Conservation (phyloP, 2,797 vertebrate genomes). For the Sciurus vulgaris region DNA sequence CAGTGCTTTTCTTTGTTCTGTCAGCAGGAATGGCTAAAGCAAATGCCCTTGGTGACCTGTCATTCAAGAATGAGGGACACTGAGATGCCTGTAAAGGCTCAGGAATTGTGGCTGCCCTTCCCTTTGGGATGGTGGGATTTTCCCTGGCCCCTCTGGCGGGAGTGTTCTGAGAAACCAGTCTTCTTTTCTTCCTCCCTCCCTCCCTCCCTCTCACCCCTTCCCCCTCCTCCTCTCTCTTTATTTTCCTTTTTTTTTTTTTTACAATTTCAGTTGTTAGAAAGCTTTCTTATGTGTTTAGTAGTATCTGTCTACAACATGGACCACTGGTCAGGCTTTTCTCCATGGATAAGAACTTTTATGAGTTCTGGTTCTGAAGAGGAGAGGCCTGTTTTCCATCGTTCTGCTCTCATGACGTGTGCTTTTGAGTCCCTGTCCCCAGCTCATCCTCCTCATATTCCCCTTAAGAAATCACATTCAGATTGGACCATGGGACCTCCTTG, state of each 20-base stretch:
- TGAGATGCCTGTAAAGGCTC: not conserved
- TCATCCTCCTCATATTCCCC: not conserved
- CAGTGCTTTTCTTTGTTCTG: not conserved
- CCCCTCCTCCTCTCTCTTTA: too few species aligned
- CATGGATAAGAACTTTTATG: not conserved
- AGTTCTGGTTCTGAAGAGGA: too few species aligned
- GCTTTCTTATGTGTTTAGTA: not conserved
- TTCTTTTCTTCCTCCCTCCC: too few species aligned
- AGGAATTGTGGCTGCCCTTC: not conserved
- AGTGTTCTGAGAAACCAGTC: not conserved
- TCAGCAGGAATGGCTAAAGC: not conserved
- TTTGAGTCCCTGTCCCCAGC: not conserved
- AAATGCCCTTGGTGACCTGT: not conserved
- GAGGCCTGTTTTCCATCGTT: not conserved
- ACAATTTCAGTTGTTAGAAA: not conserved
- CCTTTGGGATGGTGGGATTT: not conserved
- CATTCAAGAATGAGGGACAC: not conserved
- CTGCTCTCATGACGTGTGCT: not conserved
- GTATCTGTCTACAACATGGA: not conserved
- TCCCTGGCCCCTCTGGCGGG: too few species aligned
- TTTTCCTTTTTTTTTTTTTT: too few species aligned
- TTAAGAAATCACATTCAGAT: not conserved
- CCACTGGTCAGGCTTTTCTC: not conserved
- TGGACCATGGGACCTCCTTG: not conserved
- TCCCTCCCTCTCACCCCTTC: too few species aligned